phyloP scores from a whole-genome alignment of 2,113 vertebrate species.

The Aramus guarauna region DNA sequence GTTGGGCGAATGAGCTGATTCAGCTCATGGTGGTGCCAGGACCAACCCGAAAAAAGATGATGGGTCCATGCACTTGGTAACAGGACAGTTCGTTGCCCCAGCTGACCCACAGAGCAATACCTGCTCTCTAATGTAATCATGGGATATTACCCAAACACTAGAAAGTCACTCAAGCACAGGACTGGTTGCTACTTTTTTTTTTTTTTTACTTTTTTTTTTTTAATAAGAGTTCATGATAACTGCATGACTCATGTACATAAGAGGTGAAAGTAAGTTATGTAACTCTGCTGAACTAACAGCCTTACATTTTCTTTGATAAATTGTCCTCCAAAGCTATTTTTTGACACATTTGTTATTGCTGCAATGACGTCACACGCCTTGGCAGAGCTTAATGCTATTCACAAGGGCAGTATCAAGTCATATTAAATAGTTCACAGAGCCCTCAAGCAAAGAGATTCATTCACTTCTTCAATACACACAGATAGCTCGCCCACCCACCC shows the following conservation, averaged over 20 bases:
- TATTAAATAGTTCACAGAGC: neutral
- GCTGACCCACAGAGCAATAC: neutral
- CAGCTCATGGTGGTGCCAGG: neutral
- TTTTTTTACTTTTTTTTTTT: neutral
- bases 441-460: neutral
- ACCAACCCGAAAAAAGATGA: neutral
- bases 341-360: conserved; percentile 33
- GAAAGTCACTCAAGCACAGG: neutral
- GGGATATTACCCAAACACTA: neutral
- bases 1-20: neutral
- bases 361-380: neutral
- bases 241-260: neutral
- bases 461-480: neutral
- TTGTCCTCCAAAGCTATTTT: conserved; percentile 6
- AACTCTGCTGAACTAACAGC: neutral
- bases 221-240: neutral
- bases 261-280: neutral
- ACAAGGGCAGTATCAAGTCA: neutral
- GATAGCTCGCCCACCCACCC: neutral
- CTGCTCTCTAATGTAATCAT: neutral
- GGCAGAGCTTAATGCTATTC: neutral
- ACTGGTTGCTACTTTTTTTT: neutral
- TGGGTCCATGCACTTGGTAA: neutral
- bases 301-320: neutral
- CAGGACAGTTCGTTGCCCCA: neutral